Evolutionary conservation across 2,797 vertebrate species (phyloP), one percentile per base, ranked within the genome.

Genomic region (Hoplostethus mediterraneus): DNA sequence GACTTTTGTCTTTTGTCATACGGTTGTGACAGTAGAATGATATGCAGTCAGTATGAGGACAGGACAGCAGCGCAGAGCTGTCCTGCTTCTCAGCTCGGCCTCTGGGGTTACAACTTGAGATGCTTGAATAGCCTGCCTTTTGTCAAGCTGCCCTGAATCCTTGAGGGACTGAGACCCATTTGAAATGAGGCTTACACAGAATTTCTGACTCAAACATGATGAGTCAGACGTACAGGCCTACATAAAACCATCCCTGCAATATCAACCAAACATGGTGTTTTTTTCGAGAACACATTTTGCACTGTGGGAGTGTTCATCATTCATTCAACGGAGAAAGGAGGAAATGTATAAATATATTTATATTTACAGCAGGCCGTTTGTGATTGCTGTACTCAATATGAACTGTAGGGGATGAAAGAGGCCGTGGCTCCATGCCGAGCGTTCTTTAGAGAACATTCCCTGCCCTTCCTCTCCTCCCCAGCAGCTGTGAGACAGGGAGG

Each of bases 401-500:
- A 80, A 75, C 71, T 62, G 48, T 53, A 84, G 71, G 65, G 67
- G 83, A 82, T 83, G 69, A 79, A 80, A 78, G 65, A 61, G 59
- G 67, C 38, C 6, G 14, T 56, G 81, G 80, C 67, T 65, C 17
- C 12, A 49, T 67, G 80, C 80, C 80, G 60, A 64, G 63, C 52
- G 51, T 71, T 79, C 85, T 75, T 53, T 28, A 71, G 48, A 78
- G 68, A 87, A 84, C 67, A 75, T 86, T 82, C 80, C 75, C 33
- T 67, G 49, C 5, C 59, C 49, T 5, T 42, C 61, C 58, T 68
- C 65, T 63, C 63, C 71, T 60, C 63, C 65, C 6, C 62, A 84
- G 83, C 92, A 93, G 89, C 92, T 94, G 90, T 77, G 81, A 80
- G 36, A 66, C 72, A 58, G 82, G 81, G 75, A 79, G 82, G 61